Percentiles rank a stretch among this genome's conserved stretches.
phyloP scores from a whole-genome alignment of 1,140 invertebrate genomes.

The Neomicropteryx cornuta region DNA sequence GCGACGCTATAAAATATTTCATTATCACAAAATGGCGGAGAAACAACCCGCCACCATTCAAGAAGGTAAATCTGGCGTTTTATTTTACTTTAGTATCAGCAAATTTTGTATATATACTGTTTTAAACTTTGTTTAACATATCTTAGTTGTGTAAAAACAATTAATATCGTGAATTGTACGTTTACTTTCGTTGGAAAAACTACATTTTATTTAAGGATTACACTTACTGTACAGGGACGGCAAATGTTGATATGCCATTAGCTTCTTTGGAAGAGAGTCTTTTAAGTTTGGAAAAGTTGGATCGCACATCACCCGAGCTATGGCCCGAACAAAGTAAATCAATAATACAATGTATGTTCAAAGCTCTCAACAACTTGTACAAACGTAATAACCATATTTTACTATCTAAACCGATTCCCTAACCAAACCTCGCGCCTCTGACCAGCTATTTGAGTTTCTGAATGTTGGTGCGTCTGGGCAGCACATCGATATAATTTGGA shows the following conservation, averaged over 20 bases:
- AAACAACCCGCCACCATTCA: slow-evolving; percentile 31
- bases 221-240: slow-evolving; percentile 24
- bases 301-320: slow-evolving; percentile 80
- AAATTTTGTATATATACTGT: slow-evolving; percentile 3
- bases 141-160: background rate
- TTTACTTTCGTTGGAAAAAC: too few relatives aligned
- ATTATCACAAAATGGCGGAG: slow-evolving; percentile 43
- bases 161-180: too few relatives aligned
- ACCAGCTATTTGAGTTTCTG: too few relatives aligned
- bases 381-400: slow-evolving; percentile 5
- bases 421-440: too few relatives aligned
- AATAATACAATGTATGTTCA: slow-evolving; percentile 14
- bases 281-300: slow-evolving; percentile 78
- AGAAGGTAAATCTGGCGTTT: slow-evolving; percentile 32
- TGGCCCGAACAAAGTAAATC: slow-evolving; percentile 88
- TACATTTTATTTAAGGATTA: slow-evolving; percentile 3
- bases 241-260: slow-evolving; percentile 37
- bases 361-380: too few relatives aligned
- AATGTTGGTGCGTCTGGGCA: too few relatives aligned
- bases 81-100: too few relatives aligned
- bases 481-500: too few relatives aligned
- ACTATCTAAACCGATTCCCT: slow-evolving; percentile 13
- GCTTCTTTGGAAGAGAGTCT: slow-evolving; percentile 54
- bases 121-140: background rate
- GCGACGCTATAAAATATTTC: too few relatives aligned